Base-by-base conservation (phyloP, 2,888 invertebrate genomes). In the Leptinotarsa peninsularis region DNA sequence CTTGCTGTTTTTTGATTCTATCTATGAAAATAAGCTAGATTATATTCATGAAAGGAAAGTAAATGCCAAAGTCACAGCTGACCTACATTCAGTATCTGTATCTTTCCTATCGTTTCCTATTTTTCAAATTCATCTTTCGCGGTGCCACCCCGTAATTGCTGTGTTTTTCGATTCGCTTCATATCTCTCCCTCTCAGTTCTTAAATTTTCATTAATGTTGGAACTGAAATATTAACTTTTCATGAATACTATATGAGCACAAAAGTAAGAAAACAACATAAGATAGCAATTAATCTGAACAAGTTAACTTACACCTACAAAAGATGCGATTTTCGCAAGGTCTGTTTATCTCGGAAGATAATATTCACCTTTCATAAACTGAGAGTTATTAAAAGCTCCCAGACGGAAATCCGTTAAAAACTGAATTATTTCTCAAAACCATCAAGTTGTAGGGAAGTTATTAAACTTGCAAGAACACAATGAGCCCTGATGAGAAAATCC, bases 391-490 rank as follows among this genome's bases (percentile, higher is more conserved):
- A 58, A 52, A 58, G 58, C 58, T 58, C 23, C 58, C 23, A 58
- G 23, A 15, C 23, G 15, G 21, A 58, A 58, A 15, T 58, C 23
- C 58, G 58, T 15, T 58, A 58, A 58, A 58, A 58, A 58, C 58
- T 58, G 27, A 58, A 58, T 58, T 58, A 58, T 58, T 58, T 27
- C 58, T 58, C 58, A 58, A 23, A 58, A 23, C 58, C 58, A 58
- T 58, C 58, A 58, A 58, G 21, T 58, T 58, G 58, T 58, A 13
- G n/a, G 58, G 3, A 58, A 58, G 58, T 58, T 58, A 58, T 23
- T 58, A 58, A 58, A 58, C 58, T 58, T 58, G 14, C 58, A 58
- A 4, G 58, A 58, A 58, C 58, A 58, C 58, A 58, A 58, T 58
- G 58, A 58, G 58, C 15, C 15, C 4, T 58, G 58, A 58, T 58